Percentiles rank a stretch among this genome's conserved stretches.
Conservation (phyloP, 2,113 vertebrate species). For the Daubentonia madagascariensis region DNA sequence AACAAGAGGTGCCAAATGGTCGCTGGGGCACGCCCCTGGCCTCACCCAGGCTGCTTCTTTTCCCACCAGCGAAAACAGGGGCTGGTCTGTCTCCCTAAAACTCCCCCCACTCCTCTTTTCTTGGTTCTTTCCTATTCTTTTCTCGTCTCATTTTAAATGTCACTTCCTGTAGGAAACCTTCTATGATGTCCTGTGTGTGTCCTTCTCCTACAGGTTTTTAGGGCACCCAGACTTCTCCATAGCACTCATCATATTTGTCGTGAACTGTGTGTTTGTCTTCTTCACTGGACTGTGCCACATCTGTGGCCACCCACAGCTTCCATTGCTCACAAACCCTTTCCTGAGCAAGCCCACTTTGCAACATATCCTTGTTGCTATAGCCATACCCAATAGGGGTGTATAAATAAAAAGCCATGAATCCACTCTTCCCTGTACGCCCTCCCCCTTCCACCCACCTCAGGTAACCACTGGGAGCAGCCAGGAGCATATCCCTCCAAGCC, state of each 20-base stretch:
- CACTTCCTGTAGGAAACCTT: neutral
- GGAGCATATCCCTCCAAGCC: neutral
- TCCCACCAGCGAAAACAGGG: neutral
- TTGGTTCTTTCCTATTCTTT: neutral
- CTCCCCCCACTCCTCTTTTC: neutral
- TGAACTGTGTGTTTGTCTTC: neutral
- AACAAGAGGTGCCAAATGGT: neutral
- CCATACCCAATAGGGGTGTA: neutral
- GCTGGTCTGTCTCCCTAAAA: neutral
- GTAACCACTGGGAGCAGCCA: neutral
- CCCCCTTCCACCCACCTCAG: neutral
- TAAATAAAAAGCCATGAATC: neutral
- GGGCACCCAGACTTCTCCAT: neutral
- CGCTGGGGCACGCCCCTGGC: accelerated
- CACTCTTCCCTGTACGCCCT: neutral
- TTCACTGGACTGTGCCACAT: neutral
- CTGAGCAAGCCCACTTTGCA: neutral
- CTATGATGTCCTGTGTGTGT: neutral
- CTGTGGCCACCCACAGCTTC: neutral
- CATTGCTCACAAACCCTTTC: neutral
- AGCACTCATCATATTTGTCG: neutral
- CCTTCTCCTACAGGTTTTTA: neutral
- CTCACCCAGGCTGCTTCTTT: neutral
- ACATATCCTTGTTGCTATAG: neutral
- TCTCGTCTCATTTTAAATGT: neutral